Conservation (phyloP, 2,888 invertebrate species). For the Byasa hedistus region DNA sequence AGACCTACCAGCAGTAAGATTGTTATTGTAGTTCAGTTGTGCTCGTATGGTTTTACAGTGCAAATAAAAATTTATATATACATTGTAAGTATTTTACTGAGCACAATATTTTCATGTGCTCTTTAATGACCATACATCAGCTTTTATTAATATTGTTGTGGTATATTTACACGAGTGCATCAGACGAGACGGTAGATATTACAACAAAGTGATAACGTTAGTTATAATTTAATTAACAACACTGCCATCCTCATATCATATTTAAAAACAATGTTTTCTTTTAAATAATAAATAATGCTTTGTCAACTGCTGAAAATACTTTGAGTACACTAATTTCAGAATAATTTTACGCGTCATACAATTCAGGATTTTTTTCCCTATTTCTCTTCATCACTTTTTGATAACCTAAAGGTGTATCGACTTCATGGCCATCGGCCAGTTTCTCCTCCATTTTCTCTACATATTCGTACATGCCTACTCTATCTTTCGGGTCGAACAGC, state of each 20-base stretch:
- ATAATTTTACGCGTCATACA: slow-evolving; percentile 59
- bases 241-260: neutral
- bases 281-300: neutral
- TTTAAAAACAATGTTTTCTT: neutral
- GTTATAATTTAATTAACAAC: neutral
- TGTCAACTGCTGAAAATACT: neutral
- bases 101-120: no score
- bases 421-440: slow-evolving; percentile 31
- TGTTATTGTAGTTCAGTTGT: no score
- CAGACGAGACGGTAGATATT: no score
- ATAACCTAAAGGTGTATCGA: slow-evolving; percentile 59
- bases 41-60: no score
- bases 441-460: slow-evolving; percentile 35
- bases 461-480: slow-evolving; percentile 39
- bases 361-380: slow-evolving; percentile 54
- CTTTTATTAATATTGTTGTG: no score
- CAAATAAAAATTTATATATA: no score
- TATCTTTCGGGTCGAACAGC: slow-evolving; percentile 44
- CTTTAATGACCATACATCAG: no score
- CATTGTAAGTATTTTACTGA: no score
- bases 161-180: no score
- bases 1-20: no score
- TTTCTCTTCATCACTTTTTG: slow-evolving; percentile 47
- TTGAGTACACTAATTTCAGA: neutral
- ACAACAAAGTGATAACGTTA: neutral